Evolutionary conservation across 1,140 invertebrate genomes (phyloP).

Genomic region (Listronotus oregonensis): DNA sequence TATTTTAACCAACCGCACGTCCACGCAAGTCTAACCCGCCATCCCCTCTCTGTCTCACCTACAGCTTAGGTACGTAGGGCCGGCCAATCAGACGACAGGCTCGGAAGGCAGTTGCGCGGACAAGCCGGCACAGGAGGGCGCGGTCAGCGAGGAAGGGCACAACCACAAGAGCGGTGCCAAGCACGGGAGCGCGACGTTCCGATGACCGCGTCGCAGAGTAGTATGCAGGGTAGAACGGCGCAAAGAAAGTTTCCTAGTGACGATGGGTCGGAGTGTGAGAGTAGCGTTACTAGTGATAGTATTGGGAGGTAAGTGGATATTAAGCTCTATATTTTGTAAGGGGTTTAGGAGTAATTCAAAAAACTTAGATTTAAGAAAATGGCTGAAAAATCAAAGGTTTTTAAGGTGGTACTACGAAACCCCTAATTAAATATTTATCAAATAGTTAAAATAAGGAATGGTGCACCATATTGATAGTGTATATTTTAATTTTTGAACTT

Average conservation of each 20-base stretch:
- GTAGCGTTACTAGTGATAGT: conserved; percentile 78
- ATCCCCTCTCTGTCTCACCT: conserved; percentile 42
- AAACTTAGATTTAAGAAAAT: too few relatives aligned
- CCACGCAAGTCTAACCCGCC: conserved; percentile 38
- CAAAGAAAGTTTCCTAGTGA: conserved; percentile 45
- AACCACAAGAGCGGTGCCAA: conserved; percentile 37
- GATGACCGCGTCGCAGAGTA: conserved; percentile 60
- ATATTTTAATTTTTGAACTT: too few relatives aligned
- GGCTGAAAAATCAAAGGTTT: too few relatives aligned
- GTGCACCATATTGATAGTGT: too few relatives aligned
- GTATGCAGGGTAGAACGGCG: conserved; percentile 53
- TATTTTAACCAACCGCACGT: conserved; percentile 2
- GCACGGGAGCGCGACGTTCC: conserved; percentile 63
- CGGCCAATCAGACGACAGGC: conserved; percentile 49
- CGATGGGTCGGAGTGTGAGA: conserved; percentile 65
- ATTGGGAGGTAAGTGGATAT: conserved; percentile 63
- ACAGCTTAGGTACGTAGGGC: conserved; percentile 56
- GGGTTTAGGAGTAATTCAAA: too few relatives aligned
- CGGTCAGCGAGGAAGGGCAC: conserved; percentile 45
- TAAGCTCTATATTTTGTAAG: too few relatives aligned
- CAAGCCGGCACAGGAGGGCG: conserved; percentile 37
- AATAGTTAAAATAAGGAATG: too few relatives aligned
- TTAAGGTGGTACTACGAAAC: too few relatives aligned
- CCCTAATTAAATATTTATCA: too few relatives aligned
- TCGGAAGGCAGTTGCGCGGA: conserved; percentile 51